phyloP scores from a whole-genome alignment of 2,797 vertebrate species.

The Rhinophrynus dorsalis region DNA sequence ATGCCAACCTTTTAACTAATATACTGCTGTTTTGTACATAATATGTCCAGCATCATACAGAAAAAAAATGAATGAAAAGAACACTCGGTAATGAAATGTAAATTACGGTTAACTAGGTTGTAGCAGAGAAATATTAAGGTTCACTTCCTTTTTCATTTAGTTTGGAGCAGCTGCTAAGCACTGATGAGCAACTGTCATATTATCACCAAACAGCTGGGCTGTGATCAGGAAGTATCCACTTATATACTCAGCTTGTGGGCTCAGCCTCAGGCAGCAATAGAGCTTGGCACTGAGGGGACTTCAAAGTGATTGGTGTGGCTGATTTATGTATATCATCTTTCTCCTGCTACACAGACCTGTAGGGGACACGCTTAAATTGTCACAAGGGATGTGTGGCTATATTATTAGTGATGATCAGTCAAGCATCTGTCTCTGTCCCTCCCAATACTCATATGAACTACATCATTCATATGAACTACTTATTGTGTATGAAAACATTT shows the following conservation, averaged over 20 bases:
- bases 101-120: background rate
- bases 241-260: background rate
- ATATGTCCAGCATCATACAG: background rate
- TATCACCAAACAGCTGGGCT: background rate
- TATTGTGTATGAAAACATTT: too few relatives aligned
- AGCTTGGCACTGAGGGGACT: background rate
- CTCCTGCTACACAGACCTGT: background rate
- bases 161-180: background rate
- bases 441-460: background rate
- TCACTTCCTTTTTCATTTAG: conserved; percentile 1
- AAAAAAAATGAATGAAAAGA: background rate
- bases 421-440: background rate
- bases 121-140: background rate
- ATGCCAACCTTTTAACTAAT: too few relatives aligned
- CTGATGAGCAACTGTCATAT: background rate
- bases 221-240: conserved; percentile 4
- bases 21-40: background rate
- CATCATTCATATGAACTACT: background rate
- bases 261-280: background rate
- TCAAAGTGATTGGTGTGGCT: background rate
- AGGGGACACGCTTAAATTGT: background rate
- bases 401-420: background rate
- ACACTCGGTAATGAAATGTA: conserved; percentile 22
- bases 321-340: background rate
- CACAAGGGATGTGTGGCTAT: background rate